Conservation (phyloP, 2,888 invertebrate species). For the Melanotus villosus region DNA sequence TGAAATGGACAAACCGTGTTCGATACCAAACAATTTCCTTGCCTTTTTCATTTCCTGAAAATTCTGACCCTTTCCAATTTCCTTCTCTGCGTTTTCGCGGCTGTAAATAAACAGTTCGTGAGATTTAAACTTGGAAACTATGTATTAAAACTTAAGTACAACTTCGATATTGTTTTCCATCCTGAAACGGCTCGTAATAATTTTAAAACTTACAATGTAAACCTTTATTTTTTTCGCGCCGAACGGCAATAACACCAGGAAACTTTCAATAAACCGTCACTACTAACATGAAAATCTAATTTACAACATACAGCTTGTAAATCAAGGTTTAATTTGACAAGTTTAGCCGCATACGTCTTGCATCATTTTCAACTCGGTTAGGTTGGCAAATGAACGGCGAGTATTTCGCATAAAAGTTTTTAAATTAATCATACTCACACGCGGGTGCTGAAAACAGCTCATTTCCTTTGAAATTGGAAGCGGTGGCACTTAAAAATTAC, state of each 20-base stretch:
- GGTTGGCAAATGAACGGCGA: slow-evolving; percentile 41
- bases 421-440: slow-evolving; percentile 35
- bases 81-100: neutral
- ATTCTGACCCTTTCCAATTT: neutral
- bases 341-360: slow-evolving; percentile 31
- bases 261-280: slow-evolving; percentile 11
- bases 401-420: slow-evolving; percentile 32
- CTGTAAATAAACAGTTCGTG: neutral
- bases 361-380: slow-evolving; percentile 42
- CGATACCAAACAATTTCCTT: no score
- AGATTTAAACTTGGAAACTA: no score
- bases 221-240: no score
- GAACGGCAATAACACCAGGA: neutral
- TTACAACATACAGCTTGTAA: slow-evolving; percentile 16
- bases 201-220: no score
- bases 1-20: no score
- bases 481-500: slow-evolving; percentile 18
- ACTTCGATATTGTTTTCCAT: no score
- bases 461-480: slow-evolving; percentile 29
- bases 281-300: slow-evolving; percentile 3
- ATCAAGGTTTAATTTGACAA: slow-evolving; percentile 39
- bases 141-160: no score
- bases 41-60: neutral
- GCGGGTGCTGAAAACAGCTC: slow-evolving; percentile 30
- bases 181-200: no score